These are phyloP conservation scores for Hypotaenidia philippensis DNA, from an alignment of 2,797 vertebrate genomes.

Conservation along the genomic window DNA sequence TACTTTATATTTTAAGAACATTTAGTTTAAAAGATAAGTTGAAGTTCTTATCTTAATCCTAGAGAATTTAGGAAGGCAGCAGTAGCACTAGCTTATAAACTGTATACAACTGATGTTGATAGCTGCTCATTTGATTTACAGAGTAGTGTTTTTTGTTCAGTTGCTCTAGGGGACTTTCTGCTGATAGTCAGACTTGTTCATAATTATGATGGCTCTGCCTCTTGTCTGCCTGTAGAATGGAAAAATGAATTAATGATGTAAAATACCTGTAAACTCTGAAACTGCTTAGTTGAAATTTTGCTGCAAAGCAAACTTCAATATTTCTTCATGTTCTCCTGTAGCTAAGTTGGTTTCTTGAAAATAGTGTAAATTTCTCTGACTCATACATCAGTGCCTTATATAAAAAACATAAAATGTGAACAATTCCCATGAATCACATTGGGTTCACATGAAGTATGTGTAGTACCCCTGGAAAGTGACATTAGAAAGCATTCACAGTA, in stretches of 20 bases:
- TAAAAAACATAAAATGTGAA: neutral
- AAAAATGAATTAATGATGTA: neutral
- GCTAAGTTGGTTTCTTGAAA: neutral
- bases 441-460: neutral
- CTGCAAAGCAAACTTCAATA: neutral
- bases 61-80: conserved; percentile 13
- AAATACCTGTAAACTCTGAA: neutral
- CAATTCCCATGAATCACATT: neutral
- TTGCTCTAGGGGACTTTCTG: neutral
- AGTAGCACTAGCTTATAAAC: neutral
- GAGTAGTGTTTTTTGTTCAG: neutral
- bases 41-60: conserved; percentile 12
- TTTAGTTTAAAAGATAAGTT: conserved; percentile 29
- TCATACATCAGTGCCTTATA: neutral
- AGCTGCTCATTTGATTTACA: conserved; percentile 9
- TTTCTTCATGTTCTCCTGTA: too few species aligned
- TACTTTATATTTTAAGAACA: neutral
- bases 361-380: neutral
- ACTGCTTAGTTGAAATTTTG: neutral
- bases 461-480: neutral
- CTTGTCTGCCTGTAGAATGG: neutral
- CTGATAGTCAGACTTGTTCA: conserved; percentile 16
- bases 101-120: conserved; percentile 27
- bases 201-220: conserved; percentile 6
- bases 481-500: neutral